Conservation (phyloP, 2,113 vertebrate genomes). For the Hylia prasina region DNA sequence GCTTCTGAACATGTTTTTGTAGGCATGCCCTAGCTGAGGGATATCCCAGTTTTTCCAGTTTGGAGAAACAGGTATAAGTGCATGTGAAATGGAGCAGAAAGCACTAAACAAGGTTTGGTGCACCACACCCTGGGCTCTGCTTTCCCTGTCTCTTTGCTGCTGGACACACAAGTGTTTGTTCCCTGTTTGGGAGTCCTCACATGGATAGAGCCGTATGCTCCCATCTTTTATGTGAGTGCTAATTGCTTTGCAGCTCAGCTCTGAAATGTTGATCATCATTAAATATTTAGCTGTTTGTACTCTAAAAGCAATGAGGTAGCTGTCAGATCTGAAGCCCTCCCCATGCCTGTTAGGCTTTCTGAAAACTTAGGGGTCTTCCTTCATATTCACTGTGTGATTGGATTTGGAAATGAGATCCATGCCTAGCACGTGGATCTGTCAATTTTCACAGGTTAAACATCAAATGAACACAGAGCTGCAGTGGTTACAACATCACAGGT, state of each 20-base stretch:
- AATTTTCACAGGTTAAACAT: not conserved
- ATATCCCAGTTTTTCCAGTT: not conserved
- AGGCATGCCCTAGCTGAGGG: not conserved
- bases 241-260: not conserved
- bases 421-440: not conserved
- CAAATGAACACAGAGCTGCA: rapidly evolving
- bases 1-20: not conserved
- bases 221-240: not conserved
- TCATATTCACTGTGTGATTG: not conserved
- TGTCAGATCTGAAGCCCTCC: not conserved
- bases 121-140: not conserved
- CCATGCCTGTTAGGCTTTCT: not conserved
- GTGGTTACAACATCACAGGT: not conserved
- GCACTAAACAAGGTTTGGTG: not conserved
- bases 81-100: not conserved
- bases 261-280: not conserved
- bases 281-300: not conserved
- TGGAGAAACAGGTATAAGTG: not conserved
- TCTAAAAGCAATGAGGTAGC: not conserved
- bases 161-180: not conserved
- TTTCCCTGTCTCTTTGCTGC: not conserved
- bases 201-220: not conserved
- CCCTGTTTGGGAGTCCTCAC: not conserved
- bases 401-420: not conserved
- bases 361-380: rapidly evolving